Percentiles rank a stretch among this genome's conserved stretches.
phyloP scores from a whole-genome alignment of 2,113 vertebrate genomes.

The Calidris pygmaea region DNA sequence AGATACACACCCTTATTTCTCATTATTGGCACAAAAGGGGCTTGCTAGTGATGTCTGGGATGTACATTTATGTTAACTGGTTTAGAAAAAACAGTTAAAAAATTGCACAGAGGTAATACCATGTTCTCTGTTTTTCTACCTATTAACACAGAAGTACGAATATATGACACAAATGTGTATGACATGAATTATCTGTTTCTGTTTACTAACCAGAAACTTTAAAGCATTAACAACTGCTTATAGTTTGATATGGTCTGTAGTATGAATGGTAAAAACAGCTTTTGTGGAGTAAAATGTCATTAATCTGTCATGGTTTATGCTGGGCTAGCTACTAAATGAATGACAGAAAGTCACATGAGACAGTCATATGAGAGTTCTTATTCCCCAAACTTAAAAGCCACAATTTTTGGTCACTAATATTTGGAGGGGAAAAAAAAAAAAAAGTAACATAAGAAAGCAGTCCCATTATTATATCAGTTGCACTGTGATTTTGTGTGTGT shows the following conservation, averaged over 20 bases:
- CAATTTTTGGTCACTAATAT: not conserved
- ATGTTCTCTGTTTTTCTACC: not conserved
- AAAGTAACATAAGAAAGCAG: not conserved
- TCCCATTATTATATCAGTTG: not conserved
- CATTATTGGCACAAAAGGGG: not conserved
- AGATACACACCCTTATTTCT: not conserved
- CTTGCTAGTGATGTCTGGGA: not conserved
- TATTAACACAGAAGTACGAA: not conserved
- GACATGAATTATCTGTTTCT: not conserved
- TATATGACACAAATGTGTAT: not conserved
- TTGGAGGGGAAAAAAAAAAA: not conserved
- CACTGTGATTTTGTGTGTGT: not conserved
- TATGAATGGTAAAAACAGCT: not conserved
- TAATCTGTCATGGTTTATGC: not conserved
- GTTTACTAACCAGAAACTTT: not conserved
- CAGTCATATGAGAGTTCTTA: not conserved
- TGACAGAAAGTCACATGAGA: not conserved
- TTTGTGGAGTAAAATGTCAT: not conserved
- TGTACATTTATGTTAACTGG: not conserved
- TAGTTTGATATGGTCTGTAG: not conserved
- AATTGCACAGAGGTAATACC: not conserved
- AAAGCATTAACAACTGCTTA: not conserved
- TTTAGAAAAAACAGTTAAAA: not conserved
- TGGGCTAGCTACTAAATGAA: not conserved
- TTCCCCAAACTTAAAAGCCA: not conserved